Percentiles rank a stretch among this genome's conserved stretches.
Conservation (phyloP, 2,888 invertebrate species). For the Holacanthella duospinosa region DNA sequence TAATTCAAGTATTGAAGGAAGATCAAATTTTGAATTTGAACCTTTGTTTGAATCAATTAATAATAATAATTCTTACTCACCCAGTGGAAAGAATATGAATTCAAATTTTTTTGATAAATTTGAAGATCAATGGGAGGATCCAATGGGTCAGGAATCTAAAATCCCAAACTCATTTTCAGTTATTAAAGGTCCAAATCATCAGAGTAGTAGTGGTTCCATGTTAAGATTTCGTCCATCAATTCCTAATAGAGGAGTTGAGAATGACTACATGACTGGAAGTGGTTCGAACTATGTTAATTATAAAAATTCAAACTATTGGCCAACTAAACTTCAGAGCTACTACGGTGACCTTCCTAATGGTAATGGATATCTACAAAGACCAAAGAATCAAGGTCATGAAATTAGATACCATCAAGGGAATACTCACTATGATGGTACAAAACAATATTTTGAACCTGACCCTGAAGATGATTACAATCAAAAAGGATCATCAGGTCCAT, state of each 20-base stretch:
- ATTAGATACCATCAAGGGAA: neutral
- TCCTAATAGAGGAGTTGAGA: neutral
- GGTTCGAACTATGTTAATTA: neutral
- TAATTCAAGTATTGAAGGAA: neutral
- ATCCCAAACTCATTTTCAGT: neutral
- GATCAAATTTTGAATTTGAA: neutral
- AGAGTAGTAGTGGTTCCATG: neutral
- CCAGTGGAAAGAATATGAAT: neutral
- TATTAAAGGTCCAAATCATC: neutral
- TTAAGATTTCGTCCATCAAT: neutral
- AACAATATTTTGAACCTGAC: neutral
- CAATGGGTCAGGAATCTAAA: conserved; percentile 5
- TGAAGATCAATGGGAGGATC: conserved; percentile 5
- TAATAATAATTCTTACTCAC: neutral
- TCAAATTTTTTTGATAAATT: neutral
- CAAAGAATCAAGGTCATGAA: neutral
- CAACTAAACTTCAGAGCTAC: conserved; percentile 11
- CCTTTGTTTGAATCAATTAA: neutral
- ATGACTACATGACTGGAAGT: neutral
- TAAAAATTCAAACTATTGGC: conserved; percentile 7
- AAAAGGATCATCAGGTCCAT: neutral
- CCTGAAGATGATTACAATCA: neutral
- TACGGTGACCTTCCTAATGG: neutral
- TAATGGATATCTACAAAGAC: neutral
- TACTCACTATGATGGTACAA: neutral